Evolutionary conservation across 2,113 vertebrate genomes (phyloP).

Genomic region (Carettochelys insculpta): DNA sequence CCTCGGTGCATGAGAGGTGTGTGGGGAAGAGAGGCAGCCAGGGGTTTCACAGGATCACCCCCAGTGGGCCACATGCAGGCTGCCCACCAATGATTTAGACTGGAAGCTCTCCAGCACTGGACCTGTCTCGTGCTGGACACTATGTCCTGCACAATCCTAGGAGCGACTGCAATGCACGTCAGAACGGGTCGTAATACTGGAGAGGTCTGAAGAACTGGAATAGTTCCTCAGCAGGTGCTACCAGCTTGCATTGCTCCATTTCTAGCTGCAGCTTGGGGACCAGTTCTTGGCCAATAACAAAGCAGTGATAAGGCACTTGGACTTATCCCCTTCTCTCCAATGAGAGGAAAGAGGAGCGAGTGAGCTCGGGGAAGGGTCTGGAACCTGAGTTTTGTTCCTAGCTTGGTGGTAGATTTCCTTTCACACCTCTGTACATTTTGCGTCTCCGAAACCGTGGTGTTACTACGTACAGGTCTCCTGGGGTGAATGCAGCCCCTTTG

Average conservation of each 20-base stretch:
- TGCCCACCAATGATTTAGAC: no score
- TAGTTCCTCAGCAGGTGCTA: background rate
- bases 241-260: background rate
- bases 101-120: background rate
- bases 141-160: background rate
- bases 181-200: background rate
- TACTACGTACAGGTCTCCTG: accelerated
- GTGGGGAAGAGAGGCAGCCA: no score
- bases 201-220: background rate
- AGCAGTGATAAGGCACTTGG: background rate
- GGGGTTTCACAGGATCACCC: no score
- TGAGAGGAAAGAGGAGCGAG: background rate
- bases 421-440: background rate
- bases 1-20: no score
- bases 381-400: background rate
- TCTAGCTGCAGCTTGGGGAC: background rate
- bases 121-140: background rate
- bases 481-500: accelerated
- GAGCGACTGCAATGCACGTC: background rate
- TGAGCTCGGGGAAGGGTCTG: background rate
- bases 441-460: background rate
- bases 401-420: background rate
- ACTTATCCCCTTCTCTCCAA: background rate
- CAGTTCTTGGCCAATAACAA: background rate
- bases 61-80: no score